Conservation (phyloP, 2,797 vertebrate genomes). For the Chlorospingus flavigularis region DNA sequence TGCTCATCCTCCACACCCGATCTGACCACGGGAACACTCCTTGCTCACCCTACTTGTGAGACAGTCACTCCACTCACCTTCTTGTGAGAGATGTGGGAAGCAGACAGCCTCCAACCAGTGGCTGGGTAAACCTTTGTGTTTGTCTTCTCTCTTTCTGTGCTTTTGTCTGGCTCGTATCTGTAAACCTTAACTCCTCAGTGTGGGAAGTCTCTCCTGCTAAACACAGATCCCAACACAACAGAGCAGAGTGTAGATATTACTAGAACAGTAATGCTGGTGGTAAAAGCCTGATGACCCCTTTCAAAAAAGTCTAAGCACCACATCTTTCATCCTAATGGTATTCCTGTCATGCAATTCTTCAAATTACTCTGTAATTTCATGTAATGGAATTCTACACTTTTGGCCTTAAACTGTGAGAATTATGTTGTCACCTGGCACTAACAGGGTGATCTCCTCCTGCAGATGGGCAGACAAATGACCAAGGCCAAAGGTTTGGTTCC, state of each 20-base stretch:
- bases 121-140: conserved; percentile 3
- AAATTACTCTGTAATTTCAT: neutral
- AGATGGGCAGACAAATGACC: neutral
- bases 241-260: neutral
- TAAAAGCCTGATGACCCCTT: neutral
- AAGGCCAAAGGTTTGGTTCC: neutral
- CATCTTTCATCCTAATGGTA: neutral
- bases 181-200: conserved; percentile 21
- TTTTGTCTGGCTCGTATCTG: conserved; percentile 44
- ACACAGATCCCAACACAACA: neutral
- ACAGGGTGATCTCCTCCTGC: neutral
- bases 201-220: conserved; percentile 18
- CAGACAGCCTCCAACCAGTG: neutral
- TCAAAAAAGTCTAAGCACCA: neutral
- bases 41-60: neutral
- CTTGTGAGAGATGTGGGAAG: neutral
- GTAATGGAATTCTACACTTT: neutral
- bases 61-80: neutral
- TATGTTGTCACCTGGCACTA: neutral
- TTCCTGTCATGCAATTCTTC: neutral
- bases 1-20: neutral
- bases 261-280: neutral
- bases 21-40: neutral
- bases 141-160: conserved; percentile 9
- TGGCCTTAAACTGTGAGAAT: neutral